phyloP scores from a whole-genome alignment of 2,888 invertebrate species.

The Habrosyne pyritoides region DNA sequence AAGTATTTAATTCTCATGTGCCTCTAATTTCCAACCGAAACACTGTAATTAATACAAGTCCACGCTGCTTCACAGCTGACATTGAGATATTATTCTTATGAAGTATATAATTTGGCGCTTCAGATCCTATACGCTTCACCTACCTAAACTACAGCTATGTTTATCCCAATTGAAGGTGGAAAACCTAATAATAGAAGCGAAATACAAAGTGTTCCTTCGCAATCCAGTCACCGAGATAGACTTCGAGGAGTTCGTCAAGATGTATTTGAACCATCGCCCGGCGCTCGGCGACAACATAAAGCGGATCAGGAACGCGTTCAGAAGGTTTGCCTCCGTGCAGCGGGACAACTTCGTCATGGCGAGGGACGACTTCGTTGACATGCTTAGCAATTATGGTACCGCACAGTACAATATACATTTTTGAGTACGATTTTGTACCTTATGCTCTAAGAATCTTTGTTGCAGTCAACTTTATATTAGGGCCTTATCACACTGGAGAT shows the following conservation, averaged over 20 bases:
- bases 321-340: constrained; percentile 53
- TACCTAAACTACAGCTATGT: neutral
- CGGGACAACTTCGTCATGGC: constrained; percentile 45
- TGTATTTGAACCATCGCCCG: constrained; percentile 87
- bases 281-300: constrained; percentile 78
- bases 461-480: too few species aligned
- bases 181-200: constrained; percentile 84
- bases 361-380: constrained; percentile 68
- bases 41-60: too few species aligned
- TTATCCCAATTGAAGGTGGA: constrained; percentile 66
- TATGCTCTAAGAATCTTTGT: too few species aligned
- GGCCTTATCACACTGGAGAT: too few species aligned
- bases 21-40: too few species aligned
- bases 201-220: constrained; percentile 76
- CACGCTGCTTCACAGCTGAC: too few species aligned
- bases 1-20: too few species aligned
- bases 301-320: constrained; percentile 76
- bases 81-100: too few species aligned
- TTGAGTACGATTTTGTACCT: too few species aligned
- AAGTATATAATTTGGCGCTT: too few species aligned
- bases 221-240: constrained; percentile 80
- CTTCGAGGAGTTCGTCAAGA: constrained; percentile 86
- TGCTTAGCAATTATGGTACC: constrained; percentile 64
- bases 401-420: too few species aligned
- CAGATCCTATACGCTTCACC: too few species aligned